Evolutionary conservation across 2,888 invertebrate genomes (phyloP), one percentile per base, ranked within the genome.

Genomic region (Pandemis heparana): DNA sequence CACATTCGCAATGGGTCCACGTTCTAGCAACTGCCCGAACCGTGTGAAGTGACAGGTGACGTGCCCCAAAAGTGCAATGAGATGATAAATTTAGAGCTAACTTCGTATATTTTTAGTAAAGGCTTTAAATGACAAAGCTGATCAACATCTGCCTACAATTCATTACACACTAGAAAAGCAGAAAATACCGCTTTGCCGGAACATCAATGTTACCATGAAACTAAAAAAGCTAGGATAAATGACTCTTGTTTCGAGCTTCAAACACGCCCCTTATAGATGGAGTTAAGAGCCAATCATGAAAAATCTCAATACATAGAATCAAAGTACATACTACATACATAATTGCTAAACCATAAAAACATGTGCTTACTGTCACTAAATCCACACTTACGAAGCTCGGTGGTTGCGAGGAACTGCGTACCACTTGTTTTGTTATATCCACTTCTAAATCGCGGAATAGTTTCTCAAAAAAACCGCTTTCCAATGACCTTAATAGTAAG

Each of bases 301-400:
- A 63, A n/a, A 87, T 80, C 80, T 91, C 90, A 6, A 77, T 10
- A 8, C 82, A 60, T 41, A 89, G 79, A 59, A 88, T 73, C 4
- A 86, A 5, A 5, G 65, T 75, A 75, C 87, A 87, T 46, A 87
- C 48, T 2, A 80, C 14, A 76, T 83, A 83, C 79, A 83, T 78
- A 2, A 82, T 0, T 5, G 77, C 71, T 46, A 91, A 79, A 5
- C 82, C 85, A 71, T 85, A 86, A 60, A 90, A 90, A 71, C 85
- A 87, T 1, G 86, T 85, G 51, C 81, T 80, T 1, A 89, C 53
- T 48, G 77, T 81, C 3, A 75, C 53, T 66, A 89, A 77, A 65
- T 79, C 78, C 41, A 91, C 73, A 2, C 87, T 76, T 12, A 76
- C 75, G 14, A 41, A 61, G 0, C 74, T 74, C 75, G 14, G 32